phyloP scores from a whole-genome alignment of 2,797 vertebrate genomes.

The Cichlasoma orientale region DNA sequence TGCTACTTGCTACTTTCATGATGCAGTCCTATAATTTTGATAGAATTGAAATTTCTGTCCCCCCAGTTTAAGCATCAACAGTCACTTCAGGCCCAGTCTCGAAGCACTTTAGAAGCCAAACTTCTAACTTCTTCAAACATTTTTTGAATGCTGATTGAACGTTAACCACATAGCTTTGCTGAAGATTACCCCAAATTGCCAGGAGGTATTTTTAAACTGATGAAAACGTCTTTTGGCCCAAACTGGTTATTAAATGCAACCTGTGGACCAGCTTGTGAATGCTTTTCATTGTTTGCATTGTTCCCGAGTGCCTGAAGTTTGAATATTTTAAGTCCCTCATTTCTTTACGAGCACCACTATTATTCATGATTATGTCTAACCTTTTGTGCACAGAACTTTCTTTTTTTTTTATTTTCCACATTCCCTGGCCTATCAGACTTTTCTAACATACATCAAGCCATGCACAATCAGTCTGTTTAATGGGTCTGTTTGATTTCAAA shows the following conservation, averaged over 20 bases:
- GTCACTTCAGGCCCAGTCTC: neutral
- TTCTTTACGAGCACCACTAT: neutral
- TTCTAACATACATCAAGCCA: neutral
- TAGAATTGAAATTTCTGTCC: neutral
- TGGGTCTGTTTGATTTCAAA: conserved; percentile 10
- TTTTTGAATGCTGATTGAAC: conserved; percentile 2
- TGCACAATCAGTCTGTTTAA: neutral
- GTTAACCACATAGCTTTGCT: neutral
- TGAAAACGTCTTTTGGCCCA: neutral
- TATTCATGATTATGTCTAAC: conserved; percentile 2
- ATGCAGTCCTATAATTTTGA: neutral
- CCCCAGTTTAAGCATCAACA: neutral
- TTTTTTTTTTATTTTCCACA: conserved; percentile 10
- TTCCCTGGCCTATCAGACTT: neutral
- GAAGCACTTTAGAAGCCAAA: neutral
- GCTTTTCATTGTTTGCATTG: neutral
- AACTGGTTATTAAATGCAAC: neutral
- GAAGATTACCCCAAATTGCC: neutral
- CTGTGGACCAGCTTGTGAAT: neutral
- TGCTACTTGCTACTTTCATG: neutral
- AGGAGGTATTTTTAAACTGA: neutral
- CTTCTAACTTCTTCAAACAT: neutral
- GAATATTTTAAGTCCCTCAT: neutral
- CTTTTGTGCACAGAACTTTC: neutral
- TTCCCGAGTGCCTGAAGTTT: neutral